Evolutionary conservation across 2,113 vertebrate species (phyloP), one percentile per base, ranked within the genome.

Genomic region (Eolophus roseicapilla): DNA sequence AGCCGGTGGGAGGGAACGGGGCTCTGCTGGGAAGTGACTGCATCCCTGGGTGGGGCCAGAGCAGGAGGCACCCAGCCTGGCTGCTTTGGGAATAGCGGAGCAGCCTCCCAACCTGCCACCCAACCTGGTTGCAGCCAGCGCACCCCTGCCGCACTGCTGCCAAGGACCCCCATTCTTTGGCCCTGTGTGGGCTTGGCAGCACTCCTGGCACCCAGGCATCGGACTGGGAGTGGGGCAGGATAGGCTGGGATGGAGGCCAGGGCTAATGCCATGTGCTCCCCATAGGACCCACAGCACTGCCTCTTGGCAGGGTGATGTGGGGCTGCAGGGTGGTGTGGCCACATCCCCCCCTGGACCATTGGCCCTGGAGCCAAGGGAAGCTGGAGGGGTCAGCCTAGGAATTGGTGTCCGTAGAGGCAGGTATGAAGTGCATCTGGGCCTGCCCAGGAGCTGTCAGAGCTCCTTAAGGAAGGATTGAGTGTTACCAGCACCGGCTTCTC

Each of bases 1-100:
- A 94, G 91, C 65, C 6, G 5, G 93, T 92, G 94, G 96, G 95
- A 94, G 96, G 96, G 93, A 96, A 89, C 68, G 12, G 82, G 83
- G 37, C 50, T 80, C 65, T 75, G 64, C 77, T 80, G 89, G 85
- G 95, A 96, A 96, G 75, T 97, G 92, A 95, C 96, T 92, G 75
- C 73, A 69, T 95, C 83, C 81, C 29, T 31, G 95, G 97, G 96
- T 90, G 95, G 92, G 87, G 95, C 95, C 80, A 88, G 63, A 33
- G 75, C 59, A 37, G 59, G 41, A 97, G 92, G 49, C 82, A 87
- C 23, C 49, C 76, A 81, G 75, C 44, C 68, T 10, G 43, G 29
- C 44, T 4, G 2, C 17, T 9, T 2, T 0, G 1, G 57, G 19
- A n/a, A 7, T 1, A 2, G 57, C 9, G 62, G 25, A 43, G 12